Conservation (phyloP, 2,113 vertebrate species). For the Sporophila hypoxantha region DNA sequence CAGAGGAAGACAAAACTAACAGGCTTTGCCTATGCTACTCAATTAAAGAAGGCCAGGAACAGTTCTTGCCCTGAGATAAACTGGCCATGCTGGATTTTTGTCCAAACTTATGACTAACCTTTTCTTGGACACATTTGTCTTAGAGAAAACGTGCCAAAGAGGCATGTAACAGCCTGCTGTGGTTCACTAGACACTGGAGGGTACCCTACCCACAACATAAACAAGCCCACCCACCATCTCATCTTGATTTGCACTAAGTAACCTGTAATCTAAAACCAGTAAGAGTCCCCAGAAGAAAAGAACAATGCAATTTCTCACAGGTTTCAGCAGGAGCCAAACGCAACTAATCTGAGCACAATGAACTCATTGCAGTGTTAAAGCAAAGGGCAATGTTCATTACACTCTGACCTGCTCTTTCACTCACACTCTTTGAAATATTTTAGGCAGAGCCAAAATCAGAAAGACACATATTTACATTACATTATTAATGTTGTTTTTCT, state of each 20-base stretch:
- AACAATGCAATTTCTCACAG: background rate
- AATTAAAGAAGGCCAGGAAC: background rate
- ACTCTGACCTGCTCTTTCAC: background rate
- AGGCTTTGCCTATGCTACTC: background rate
- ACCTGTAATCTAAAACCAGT: background rate
- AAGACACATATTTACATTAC: background rate
- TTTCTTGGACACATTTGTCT: background rate
- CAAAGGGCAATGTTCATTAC: background rate
- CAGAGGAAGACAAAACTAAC: slow-evolving; percentile 5
- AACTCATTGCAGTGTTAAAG: background rate
- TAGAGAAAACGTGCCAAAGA: background rate
- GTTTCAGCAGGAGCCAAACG: background rate
- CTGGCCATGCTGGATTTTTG: background rate
- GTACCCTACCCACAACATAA: background rate
- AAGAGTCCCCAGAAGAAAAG: background rate
- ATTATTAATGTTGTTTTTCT: background rate
- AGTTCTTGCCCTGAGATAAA: background rate
- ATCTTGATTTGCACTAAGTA: background rate
- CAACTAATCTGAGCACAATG: background rate
- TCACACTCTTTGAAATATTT: background rate
- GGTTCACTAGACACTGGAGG: background rate
- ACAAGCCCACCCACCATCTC: background rate
- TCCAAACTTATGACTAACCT: background rate
- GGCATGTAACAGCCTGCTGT: background rate
- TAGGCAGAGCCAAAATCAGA: background rate